A percentile compares a stretch with the other conserved stretches of the same genome.
Evolutionary conservation across 2,113 vertebrate genomes (phyloP).

Genomic region (Neoarius graeffei): DNA sequence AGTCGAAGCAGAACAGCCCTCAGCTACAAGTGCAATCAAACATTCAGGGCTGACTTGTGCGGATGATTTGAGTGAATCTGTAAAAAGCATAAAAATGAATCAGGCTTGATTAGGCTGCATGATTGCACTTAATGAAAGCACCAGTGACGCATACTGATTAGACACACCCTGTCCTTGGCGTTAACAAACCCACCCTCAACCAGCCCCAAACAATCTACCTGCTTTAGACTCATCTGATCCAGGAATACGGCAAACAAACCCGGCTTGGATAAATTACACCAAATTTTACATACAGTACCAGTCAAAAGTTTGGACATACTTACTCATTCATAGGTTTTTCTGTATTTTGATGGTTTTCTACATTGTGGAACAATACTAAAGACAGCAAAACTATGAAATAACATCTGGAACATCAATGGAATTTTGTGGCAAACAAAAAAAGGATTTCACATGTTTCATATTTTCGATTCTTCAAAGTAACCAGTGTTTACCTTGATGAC

Average conservation of each 20-base stretch:
- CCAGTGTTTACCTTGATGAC: too few relatives aligned
- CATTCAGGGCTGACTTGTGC: slow-evolving; percentile 59
- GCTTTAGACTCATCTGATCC: slow-evolving; percentile 6
- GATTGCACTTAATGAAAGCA: slow-evolving; percentile 74
- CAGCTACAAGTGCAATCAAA: slow-evolving; percentile 69
- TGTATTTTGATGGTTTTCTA: too few relatives aligned
- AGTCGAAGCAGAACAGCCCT: slow-evolving; percentile 59
- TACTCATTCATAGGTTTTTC: too few relatives aligned
- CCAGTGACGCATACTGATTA: slow-evolving; percentile 64
- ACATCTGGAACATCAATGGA: too few relatives aligned
- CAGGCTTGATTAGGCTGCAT: slow-evolving; percentile 73
- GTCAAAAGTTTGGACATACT: too few relatives aligned
- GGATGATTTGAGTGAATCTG: slow-evolving; percentile 71
- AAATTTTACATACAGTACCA: neutral
- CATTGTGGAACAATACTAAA: too few relatives aligned
- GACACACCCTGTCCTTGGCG: slow-evolving; percentile 59
- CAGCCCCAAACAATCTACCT: slow-evolving; percentile 39
- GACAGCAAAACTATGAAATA: too few relatives aligned
- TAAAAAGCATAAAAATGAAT: slow-evolving; percentile 68
- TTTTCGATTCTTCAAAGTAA: too few relatives aligned
- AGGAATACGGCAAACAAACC: neutral
- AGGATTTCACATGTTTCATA: too few relatives aligned
- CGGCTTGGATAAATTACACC: neutral
- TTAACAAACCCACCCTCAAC: slow-evolving; percentile 46
- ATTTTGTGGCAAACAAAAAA: too few relatives aligned